A percentile compares a stretch with the other conserved stretches of the same genome.
phyloP scores from a whole-genome alignment of 2,888 invertebrate species.

The Nemotelus nigrinus region DNA sequence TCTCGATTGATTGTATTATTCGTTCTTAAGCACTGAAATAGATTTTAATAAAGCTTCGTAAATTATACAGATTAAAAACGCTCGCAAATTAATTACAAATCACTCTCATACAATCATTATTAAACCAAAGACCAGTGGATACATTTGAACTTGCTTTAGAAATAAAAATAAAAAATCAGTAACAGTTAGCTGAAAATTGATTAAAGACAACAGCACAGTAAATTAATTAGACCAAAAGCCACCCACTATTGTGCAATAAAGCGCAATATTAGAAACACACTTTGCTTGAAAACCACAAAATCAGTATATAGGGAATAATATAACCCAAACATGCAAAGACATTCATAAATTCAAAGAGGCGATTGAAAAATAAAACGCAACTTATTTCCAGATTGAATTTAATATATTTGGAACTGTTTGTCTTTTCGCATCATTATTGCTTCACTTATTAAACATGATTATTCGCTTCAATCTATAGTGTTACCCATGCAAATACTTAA shows the following conservation, averaged over 20 bases:
- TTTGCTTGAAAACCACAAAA: not conserved
- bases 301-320: not conserved
- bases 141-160: too few relatives aligned
- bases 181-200: not conserved
- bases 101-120: too few relatives aligned
- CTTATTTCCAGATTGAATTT: constrained; percentile 14
- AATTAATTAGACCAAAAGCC: too few relatives aligned
- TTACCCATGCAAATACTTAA: constrained; percentile 33
- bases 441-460: constrained; percentile 27
- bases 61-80: too few relatives aligned
- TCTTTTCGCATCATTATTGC: constrained; percentile 18
- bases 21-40: too few relatives aligned
- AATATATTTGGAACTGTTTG: constrained; percentile 27
- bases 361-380: constrained; percentile 41
- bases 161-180: too few relatives aligned
- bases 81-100: too few relatives aligned
- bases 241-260: not conserved
- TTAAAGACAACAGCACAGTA: not conserved
- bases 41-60: too few relatives aligned
- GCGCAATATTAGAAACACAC: constrained; percentile 31
- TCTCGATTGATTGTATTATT: too few relatives aligned
- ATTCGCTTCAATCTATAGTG: constrained; percentile 36
- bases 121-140: too few relatives aligned
- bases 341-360: constrained; percentile 16
- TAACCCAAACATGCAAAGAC: constrained; percentile 31